Percentiles rank a stretch among this genome's conserved stretches.
Evolutionary conservation across 2,113 vertebrate species (phyloP).

Genomic region (Anarrhichthys ocellatus): DNA sequence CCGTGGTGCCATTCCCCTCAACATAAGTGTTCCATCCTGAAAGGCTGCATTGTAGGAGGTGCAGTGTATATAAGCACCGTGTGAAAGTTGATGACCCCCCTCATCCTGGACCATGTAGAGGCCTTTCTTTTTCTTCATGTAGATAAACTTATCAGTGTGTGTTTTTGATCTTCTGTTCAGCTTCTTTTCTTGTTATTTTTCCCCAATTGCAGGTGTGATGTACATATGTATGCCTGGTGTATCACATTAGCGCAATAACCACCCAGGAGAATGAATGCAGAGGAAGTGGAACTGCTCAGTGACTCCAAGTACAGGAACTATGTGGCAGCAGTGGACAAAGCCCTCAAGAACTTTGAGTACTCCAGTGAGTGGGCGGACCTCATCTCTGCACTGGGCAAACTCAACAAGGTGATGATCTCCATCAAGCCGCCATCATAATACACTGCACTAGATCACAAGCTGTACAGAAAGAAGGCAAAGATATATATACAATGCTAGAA

Average conservation of each 20-base stretch:
- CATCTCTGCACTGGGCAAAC: slow-evolving; percentile 97
- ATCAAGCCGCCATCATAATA: neutral
- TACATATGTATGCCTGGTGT: slow-evolving; percentile 84
- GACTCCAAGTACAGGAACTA: slow-evolving; percentile 99
- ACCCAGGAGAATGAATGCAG: slow-evolving; percentile 97
- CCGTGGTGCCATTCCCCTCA: neutral
- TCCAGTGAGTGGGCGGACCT: slow-evolving; percentile 99
- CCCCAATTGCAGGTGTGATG: slow-evolving; percentile 87
- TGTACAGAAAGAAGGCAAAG: neutral
- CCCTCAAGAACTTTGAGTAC: slow-evolving; percentile 98
- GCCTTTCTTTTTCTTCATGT: neutral
- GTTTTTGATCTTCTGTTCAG: neutral
- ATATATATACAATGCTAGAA: neutral
- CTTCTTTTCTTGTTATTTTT: neutral
- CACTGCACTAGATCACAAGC: neutral
- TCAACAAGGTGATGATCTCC: slow-evolving; percentile 91
- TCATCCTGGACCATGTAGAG: neutral
- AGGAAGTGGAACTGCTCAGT: slow-evolving; percentile 96
- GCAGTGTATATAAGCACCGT: neutral
- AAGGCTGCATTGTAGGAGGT: slow-evolving; percentile 7
- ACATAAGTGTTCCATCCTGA: neutral
- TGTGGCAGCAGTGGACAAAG: slow-evolving; percentile 98
- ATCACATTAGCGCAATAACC: slow-evolving; percentile 84
- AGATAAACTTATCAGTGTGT: neutral
- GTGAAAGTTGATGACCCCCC: neutral